Conservation (phyloP, 2,113 vertebrate species). For the Sorex araneus region DNA sequence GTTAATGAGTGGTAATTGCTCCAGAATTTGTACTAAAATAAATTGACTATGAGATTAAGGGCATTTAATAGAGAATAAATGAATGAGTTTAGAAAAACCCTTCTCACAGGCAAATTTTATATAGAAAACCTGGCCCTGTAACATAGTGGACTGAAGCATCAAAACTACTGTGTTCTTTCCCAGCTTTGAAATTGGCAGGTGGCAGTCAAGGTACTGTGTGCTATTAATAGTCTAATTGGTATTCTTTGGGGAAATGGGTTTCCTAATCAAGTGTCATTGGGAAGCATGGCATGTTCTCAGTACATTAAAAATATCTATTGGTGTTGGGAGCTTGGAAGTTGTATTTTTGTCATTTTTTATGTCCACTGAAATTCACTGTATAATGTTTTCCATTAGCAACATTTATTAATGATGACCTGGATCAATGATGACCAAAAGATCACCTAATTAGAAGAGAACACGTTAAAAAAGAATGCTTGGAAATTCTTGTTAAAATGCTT, state of each 20-base stretch:
- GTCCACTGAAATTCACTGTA: neutral
- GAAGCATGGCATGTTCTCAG: slow-evolving; percentile 38
- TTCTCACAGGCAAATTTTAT: slow-evolving; percentile 37
- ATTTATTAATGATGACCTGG: neutral
- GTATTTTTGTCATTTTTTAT: neutral
- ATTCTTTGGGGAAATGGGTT: slow-evolving; percentile 58
- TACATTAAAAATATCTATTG: slow-evolving; percentile 50
- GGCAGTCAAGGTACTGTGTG: slow-evolving; percentile 17
- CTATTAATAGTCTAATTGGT: slow-evolving; percentile 48
- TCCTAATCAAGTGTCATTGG: slow-evolving; percentile 63
- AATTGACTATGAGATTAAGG: slow-evolving; percentile 51
- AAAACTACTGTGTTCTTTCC: neutral
- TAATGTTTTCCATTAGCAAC: neutral
- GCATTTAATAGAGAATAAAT: slow-evolving; percentile 49
- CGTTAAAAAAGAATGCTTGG: neutral
- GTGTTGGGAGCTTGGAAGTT: neutral
- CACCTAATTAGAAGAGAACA: neutral
- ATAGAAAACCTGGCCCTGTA: neutral
- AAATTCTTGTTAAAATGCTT: slow-evolving; percentile 38
- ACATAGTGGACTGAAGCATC: neutral
- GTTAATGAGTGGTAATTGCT: slow-evolving; percentile 47
- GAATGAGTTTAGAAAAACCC: neutral
- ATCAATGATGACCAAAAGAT: slow-evolving; percentile 1
- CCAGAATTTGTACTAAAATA: slow-evolving; percentile 13
- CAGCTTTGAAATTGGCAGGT: slow-evolving; percentile 52